Conservation (phyloP, 2,888 invertebrate genomes). For the Cryptus viduatorius region DNA sequence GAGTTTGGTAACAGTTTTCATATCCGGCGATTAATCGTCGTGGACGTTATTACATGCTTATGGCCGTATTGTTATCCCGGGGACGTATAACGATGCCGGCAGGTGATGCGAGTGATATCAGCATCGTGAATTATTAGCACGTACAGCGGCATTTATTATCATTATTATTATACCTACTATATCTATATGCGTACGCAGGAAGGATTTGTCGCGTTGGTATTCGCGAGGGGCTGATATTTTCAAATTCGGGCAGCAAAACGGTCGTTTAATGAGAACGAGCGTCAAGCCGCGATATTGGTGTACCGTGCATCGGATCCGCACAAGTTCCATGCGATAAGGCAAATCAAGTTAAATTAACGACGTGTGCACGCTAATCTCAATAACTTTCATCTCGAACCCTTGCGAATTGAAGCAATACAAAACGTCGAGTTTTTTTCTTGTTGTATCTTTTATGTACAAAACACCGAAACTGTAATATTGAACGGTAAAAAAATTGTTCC, state of each 20-base stretch:
- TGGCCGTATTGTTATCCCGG: background rate
- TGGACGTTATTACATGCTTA: background rate
- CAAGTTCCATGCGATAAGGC: background rate
- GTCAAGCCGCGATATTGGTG: background rate
- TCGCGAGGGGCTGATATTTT: background rate
- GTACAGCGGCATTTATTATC: slow-evolving; percentile 1
- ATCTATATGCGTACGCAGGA: background rate
- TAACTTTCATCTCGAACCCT: too few species aligned
- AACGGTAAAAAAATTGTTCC: background rate
- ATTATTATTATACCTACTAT: slow-evolving; percentile 7
- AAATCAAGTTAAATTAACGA: slow-evolving; percentile 16
- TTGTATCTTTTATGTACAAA: background rate
- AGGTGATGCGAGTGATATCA: slow-evolving; percentile 7
- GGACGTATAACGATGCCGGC: slow-evolving; percentile 2
- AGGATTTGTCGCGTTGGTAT: background rate
- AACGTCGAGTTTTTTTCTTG: too few species aligned
- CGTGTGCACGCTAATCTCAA: background rate
- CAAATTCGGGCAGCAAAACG: background rate
- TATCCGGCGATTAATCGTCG: background rate
- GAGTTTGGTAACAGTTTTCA: background rate
- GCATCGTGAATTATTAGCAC: slow-evolving; percentile 30
- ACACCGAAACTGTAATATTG: background rate
- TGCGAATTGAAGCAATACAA: too few species aligned
- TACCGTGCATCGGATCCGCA: background rate
- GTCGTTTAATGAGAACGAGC: slow-evolving; percentile 14